Evolutionary conservation across 1,140 invertebrate species (phyloP).

Genomic region (Cyclargus thomasi): DNA sequence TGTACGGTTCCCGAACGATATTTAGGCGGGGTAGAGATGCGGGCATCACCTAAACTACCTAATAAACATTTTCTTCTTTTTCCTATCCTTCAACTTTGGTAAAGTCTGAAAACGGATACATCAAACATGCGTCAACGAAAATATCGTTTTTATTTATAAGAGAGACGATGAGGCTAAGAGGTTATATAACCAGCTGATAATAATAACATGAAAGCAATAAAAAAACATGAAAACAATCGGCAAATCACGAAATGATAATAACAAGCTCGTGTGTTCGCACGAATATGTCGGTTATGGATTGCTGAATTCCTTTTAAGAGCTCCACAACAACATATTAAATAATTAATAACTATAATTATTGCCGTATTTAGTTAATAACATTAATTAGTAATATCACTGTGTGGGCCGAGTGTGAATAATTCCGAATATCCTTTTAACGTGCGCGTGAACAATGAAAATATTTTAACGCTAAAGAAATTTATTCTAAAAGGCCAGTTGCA

Average conservation of each 20-base stretch:
- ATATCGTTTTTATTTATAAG: no score
- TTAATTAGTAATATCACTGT: neutral
- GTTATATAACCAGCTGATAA: neutral
- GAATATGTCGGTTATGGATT: neutral
- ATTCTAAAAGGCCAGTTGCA: no score
- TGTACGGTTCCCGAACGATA: no score
- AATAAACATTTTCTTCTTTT: no score
- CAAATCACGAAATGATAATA: slow-evolving; percentile 1
- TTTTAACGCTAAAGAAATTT: no score
- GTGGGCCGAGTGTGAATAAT: neutral
- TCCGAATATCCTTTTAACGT: neutral
- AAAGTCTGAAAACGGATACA: no score
- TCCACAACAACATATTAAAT: neutral
- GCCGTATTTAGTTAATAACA: neutral
- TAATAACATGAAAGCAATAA: neutral
- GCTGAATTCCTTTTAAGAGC: neutral
- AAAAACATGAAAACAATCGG: neutral
- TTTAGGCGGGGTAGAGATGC: no score
- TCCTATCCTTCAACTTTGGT: no score
- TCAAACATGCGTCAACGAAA: no score
- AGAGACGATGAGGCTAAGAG: neutral
- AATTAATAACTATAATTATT: neutral
- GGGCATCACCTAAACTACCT: no score
- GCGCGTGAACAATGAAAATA: no score
- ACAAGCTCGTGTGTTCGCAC: neutral